These are phyloP conservation scores for Sarotherodon lohbergeri DNA, from an alignment of 2,113 vertebrate genomes.

Conservation along the genomic window DNA sequence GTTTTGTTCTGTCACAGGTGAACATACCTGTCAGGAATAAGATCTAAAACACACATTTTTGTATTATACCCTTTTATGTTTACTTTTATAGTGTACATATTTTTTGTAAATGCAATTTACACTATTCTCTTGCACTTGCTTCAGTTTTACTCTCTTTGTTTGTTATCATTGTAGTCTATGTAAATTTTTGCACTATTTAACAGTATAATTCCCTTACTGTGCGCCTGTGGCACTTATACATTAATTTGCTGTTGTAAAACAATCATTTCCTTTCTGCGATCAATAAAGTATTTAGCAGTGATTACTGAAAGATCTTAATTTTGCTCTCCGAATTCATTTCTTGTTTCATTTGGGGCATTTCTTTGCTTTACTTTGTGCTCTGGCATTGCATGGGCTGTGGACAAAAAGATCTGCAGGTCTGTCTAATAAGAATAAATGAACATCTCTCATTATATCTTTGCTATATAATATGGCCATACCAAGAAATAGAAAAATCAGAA, in stretches of 20 bases:
- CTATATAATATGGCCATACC: not conserved
- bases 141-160: not conserved
- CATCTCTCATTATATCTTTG: not conserved
- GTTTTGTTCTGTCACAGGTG: not conserved
- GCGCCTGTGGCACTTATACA: not conserved
- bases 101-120: not conserved
- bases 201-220: not conserved
- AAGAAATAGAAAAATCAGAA: not conserved
- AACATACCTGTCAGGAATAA: not conserved
- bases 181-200: not conserved
- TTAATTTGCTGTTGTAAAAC: not conserved
- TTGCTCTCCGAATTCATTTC: not conserved
- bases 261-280: not conserved
- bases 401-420: not conserved
- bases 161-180: not conserved
- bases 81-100: not conserved
- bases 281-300: not conserved
- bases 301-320: not conserved
- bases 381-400: not conserved
- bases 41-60: not conserved
- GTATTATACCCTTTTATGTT: not conserved
- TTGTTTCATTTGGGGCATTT: not conserved
- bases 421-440: not conserved
- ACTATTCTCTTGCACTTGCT: not conserved
- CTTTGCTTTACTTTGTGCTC: not conserved